Conservation (phyloP, 1,140 invertebrate genomes). For the Lepidurus couesii region DNA sequence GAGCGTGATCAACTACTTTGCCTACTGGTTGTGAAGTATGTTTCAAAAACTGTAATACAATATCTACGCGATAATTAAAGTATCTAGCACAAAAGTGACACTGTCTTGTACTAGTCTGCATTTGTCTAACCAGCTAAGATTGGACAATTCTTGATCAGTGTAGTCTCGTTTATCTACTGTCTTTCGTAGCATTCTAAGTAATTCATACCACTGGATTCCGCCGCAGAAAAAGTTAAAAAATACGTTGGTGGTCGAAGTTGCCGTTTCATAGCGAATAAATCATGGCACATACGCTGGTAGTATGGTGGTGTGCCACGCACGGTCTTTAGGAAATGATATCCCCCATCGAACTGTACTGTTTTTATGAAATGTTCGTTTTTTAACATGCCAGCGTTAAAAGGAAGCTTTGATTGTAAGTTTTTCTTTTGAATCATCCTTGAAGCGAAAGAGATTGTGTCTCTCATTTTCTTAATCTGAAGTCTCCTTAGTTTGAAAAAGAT, state of each 20-base stretch:
- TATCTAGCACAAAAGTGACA: not conserved
- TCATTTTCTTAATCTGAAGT: not conserved
- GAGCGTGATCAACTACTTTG: not conserved
- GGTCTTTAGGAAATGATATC: no score
- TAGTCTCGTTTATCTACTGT: not conserved
- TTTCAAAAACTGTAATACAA: not conserved
- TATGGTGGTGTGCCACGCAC: no score
- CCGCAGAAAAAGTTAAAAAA: not conserved
- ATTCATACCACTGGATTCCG: not conserved
- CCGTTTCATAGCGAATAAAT: no score
- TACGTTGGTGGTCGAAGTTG: no score
- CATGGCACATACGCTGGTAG: no score
- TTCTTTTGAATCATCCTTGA: not conserved
- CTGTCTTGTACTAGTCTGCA: not conserved
- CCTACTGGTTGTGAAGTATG: not conserved
- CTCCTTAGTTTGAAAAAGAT: not conserved
- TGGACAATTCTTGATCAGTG: not conserved
- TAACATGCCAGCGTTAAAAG: no score
- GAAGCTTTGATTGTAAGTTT: not conserved
- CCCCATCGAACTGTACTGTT: no score
- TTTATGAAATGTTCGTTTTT: no score
- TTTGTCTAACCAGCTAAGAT: not conserved
- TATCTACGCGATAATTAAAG: not conserved
- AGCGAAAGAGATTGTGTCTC: not conserved
- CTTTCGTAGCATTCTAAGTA: not conserved